Conservation (phyloP, 2,113 vertebrate species). For the Chlorodrepanis virens region DNA sequence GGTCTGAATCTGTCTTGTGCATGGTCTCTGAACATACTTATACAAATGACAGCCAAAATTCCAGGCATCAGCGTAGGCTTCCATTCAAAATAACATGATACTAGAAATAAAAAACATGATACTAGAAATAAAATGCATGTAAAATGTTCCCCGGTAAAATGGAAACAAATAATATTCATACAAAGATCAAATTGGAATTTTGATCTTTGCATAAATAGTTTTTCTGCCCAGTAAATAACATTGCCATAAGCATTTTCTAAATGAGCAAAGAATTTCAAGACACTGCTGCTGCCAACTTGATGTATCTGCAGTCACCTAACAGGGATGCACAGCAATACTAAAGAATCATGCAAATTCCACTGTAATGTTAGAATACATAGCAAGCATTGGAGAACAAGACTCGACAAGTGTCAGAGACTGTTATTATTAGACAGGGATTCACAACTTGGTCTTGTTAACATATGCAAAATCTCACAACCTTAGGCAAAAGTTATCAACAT, state of each 20-base stretch:
- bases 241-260: neutral
- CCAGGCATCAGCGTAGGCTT: neutral
- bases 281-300: neutral
- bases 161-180: neutral
- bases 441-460: neutral
- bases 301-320: neutral
- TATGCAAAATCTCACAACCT: constrained; percentile 2
- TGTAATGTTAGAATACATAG: neutral
- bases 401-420: neutral
- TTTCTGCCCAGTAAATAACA: neutral
- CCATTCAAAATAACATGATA: neutral
- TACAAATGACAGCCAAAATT: neutral
- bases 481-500: neutral
- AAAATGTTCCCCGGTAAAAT: neutral
- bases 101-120: neutral
- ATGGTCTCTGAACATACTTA: neutral
- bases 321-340: neutral
- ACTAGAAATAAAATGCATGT: neutral
- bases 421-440: neutral
- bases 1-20: neutral
- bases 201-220: neutral
- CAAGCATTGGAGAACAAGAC: neutral
- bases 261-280: neutral
- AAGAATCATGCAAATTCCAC: neutral
- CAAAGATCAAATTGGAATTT: neutral